Base-by-base conservation (phyloP, 2,888 invertebrate genomes). In the Hypercompe scribonia region DNA sequence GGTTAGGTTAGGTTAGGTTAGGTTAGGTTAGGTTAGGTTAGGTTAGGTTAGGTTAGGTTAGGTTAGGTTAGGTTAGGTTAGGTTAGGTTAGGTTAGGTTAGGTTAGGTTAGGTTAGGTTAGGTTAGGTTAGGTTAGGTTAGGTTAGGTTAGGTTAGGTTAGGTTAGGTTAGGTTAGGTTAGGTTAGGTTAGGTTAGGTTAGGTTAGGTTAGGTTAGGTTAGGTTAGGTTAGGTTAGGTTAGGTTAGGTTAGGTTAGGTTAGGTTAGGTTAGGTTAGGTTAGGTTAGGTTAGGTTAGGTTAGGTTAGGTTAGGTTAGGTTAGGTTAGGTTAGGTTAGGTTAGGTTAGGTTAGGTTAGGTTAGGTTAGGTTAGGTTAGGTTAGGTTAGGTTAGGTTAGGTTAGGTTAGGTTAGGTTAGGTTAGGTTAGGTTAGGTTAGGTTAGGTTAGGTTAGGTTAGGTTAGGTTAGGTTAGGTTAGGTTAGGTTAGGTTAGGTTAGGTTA, bases 351-450 rank as follows among this genome's bases (percentile, higher is more conserved):
- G 76, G 76, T 77, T 71, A 71, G 71, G 71, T 70, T 70, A 70
- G 71, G 71, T 71, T 71, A 71, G 71, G 70, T 70, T 70, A 70
- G 71, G 80, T 80, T 80, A 80, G 81, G 80, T 80, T 80, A 80
- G 81, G 81, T 80, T 71, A 71, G 71, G 71, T 71, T 71, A 71
- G 71, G 71, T 71, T 71, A 71, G 71, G 71, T 71, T 71, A 71
- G 71, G 71, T 71, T 71, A 71, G 71, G 71, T 71, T 71, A 71
- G 71, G 71, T 71, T 71, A 71, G 71, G 71, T 71, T 71, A 71
- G 68, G 74, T 74, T 68, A 71, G 75, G 72, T 75, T 72, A 72
- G 75, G 70, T 71, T 71, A 71, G 70, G 71, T 71, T 71, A 71
- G 71, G 71, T 71, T 71, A 71, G 71, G 71, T 71, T 65, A 65